These are phyloP conservation scores for Danio kyathit DNA, from an alignment of 2,797 vertebrate genomes.

Conservation along the genomic window DNA sequence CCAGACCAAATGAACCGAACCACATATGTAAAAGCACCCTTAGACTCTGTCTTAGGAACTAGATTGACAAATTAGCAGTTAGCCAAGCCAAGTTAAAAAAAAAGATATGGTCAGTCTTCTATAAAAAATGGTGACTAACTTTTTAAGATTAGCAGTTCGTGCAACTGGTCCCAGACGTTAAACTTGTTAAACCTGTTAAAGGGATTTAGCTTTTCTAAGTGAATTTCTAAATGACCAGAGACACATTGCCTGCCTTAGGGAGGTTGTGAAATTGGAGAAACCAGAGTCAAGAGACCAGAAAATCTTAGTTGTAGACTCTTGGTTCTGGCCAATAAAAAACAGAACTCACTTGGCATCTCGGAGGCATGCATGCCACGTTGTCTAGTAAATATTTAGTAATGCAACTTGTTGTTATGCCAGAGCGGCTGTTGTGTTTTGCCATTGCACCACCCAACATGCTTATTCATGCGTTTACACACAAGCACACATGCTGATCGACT, in stretches of 20 bases:
- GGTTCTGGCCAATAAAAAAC: neutral
- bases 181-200: too few relatives aligned
- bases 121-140: too few relatives aligned
- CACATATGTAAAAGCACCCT: too few relatives aligned
- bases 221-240: too few relatives aligned
- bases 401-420: slow-evolving; percentile 5
- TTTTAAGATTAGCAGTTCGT: too few relatives aligned
- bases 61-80: too few relatives aligned
- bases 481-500: neutral
- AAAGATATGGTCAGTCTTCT: too few relatives aligned
- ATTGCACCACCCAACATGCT: neutral
- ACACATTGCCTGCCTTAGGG: neutral
- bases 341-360: neutral
- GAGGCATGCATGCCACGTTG: neutral
- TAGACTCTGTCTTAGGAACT: too few relatives aligned
- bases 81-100: too few relatives aligned
- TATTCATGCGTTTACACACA: neutral
- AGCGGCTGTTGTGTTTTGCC: neutral
- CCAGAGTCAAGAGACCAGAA: neutral
- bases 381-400: slow-evolving; percentile 1
- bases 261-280: neutral
- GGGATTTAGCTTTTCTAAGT: too few relatives aligned
- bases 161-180: too few relatives aligned
- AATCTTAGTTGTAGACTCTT: neutral
- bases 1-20: too few relatives aligned